Conservation (phyloP, 2,113 vertebrate species). For the Mungos mungo region DNA sequence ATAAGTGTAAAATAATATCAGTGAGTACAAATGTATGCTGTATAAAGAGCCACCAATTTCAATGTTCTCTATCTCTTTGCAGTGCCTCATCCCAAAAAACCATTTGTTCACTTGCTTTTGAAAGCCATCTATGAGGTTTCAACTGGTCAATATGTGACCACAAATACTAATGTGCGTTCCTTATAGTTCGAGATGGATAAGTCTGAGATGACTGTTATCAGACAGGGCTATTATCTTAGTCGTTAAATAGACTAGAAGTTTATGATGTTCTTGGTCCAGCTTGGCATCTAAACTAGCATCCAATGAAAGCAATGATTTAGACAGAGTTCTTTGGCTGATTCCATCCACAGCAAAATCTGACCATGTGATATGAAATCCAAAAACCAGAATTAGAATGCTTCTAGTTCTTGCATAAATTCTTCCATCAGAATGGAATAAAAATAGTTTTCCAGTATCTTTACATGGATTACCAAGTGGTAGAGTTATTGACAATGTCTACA, state of each 20-base stretch:
- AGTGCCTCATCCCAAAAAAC: not conserved
- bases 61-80: not conserved
- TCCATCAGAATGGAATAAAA: not conserved
- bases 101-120: slow-evolving; percentile 10
- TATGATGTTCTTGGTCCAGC: not conserved
- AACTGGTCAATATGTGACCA: not conserved
- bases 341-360: not conserved
- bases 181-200: not conserved
- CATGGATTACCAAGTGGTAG: not conserved
- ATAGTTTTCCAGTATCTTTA: not conserved
- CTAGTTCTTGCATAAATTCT: slow-evolving; percentile 1
- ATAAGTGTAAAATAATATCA: not conserved
- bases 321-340: not conserved
- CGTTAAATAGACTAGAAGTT: not conserved
- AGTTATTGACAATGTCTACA: not conserved
- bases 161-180: not conserved
- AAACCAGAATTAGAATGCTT: not conserved
- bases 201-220: not conserved
- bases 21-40: not conserved
- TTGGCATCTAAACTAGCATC: not conserved
- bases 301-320: not conserved
- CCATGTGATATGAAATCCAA: not conserved
- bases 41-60: not conserved
- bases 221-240: not conserved
- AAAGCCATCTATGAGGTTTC: slow-evolving; percentile 30